Evolutionary conservation across 1,140 invertebrate genomes (phyloP).

Genomic region (Cepaea nemoralis): DNA sequence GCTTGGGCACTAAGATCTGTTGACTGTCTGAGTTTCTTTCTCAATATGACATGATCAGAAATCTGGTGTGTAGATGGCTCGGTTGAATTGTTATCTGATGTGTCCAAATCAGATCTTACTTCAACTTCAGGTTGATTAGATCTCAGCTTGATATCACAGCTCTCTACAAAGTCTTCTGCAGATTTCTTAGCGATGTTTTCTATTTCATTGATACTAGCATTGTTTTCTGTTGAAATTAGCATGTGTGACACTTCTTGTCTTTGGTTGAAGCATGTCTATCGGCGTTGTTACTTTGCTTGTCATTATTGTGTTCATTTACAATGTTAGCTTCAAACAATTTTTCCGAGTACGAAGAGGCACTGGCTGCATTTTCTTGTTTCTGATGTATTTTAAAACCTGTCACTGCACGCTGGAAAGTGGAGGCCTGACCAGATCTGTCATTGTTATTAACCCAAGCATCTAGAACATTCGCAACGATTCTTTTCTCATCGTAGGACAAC

Average conservation of each 20-base stretch:
- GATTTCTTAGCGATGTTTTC: neutral
- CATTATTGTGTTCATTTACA: neutral
- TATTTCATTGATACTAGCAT: neutral
- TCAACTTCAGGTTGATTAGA: neutral
- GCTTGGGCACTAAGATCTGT: slow-evolving; percentile 14
- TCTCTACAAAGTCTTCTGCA: neutral
- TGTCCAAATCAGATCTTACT: neutral
- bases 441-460: neutral
- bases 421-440: neutral
- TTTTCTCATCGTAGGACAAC: neutral
- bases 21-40: slow-evolving; percentile 5
- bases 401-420: neutral
- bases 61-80: neutral
- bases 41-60: slow-evolving; percentile 22
- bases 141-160: neutral
- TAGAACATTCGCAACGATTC: neutral
- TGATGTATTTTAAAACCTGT: neutral
- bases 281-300: neutral
- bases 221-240: neutral
- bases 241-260: too few relatives aligned
- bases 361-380: neutral
- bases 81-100: neutral
- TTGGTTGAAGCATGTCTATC: too few relatives aligned
- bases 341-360: neutral
- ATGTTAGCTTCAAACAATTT: neutral